A percentile compares a stretch with the other conserved stretches of the same genome.
phyloP scores from a whole-genome alignment of 1,140 invertebrate genomes.

The Schmidtea mediterranea region DNA sequence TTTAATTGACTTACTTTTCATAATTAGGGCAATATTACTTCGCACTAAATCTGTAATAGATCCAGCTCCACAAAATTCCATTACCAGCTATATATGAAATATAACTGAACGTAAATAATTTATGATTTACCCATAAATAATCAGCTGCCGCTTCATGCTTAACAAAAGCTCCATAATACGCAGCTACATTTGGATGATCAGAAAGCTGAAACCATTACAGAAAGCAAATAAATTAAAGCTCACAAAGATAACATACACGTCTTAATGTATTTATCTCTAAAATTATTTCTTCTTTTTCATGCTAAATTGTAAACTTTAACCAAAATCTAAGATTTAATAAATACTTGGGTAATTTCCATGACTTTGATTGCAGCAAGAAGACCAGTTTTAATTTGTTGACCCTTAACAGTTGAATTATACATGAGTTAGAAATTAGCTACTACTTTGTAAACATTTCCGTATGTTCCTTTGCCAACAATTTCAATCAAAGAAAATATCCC shows the following conservation, averaged over 20 bases:
- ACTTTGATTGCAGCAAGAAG: neutral
- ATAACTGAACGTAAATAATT: neutral
- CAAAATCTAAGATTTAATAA: no score
- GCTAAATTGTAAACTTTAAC: neutral
- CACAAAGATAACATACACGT: neutral
- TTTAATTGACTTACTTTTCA: no score
- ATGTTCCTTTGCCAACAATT: slow-evolving; percentile 98
- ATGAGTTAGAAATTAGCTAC: slow-evolving; percentile 10
- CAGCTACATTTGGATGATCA: neutral
- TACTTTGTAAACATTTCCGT: slow-evolving; percentile 98
- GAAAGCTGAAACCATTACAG: slow-evolving; percentile 4
- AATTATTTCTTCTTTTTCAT: slow-evolving; percentile 1
- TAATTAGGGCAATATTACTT: no score
- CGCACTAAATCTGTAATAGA: neutral
- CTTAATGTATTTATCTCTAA: neutral
- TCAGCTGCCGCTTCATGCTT: neutral
- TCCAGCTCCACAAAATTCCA: slow-evolving; percentile 5
- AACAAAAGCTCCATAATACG: slow-evolving; percentile 1
- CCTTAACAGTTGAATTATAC: slow-evolving; percentile 53
- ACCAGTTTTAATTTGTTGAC: neutral
- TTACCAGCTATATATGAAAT: neutral
- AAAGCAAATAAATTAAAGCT: neutral
- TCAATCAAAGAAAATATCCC: slow-evolving; percentile 98
- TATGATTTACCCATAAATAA: neutral
- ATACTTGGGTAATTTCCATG: neutral